Evolutionary conservation across 2,113 vertebrate species (phyloP), one percentile per base, ranked within the genome.

Genomic region (Pelodiscus sinensis): DNA sequence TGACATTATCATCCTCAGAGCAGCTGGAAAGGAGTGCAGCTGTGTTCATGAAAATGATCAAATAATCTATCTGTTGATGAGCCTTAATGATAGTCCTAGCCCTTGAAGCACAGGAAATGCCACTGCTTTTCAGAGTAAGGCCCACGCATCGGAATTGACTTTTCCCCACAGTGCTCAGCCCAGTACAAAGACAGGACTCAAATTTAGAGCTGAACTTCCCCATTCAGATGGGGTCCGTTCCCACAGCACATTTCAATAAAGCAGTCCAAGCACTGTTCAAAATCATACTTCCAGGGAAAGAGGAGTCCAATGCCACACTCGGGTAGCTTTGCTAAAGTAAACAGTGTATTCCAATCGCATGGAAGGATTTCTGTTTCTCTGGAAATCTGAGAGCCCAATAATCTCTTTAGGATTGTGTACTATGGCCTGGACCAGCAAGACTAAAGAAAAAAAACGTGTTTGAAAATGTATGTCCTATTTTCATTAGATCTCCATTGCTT

Each of bases 11-110:
- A 57, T 0, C 51, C 68, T 24, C 31, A 25, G 51, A 82, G 29
- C 0, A 68, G 29, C 86, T 84, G 65, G 90, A 86, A 57, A 79
- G 11, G 44, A 44, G 52, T 44, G 83, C 79, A 90, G 89, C 82
- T 89, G 93, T 29, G 75, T 57, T 92, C 58, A 51, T 3, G 65
- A 84, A 78, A 44, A 14, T 2, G 86, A 95, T 58, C 91, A 93
- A 87, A 93, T 51, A 83, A 75, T 19, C 52, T 78, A 82, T 2
- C 80, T 87, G 77, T 91, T 8, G 3, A 92, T 6, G 62, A 92
- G 50, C 55, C 51, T 29, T 35, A 86, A 81, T 81, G 22, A 75
- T 15, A 50, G 1, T 31, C 51, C 10, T 25, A 77, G 77, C 60
- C 71, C 9, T 77, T 10, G 11, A 50, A 65, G 35, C 54, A 83